Conservation (phyloP, 2,888 invertebrate genomes). For the Thyatira batis region DNA sequence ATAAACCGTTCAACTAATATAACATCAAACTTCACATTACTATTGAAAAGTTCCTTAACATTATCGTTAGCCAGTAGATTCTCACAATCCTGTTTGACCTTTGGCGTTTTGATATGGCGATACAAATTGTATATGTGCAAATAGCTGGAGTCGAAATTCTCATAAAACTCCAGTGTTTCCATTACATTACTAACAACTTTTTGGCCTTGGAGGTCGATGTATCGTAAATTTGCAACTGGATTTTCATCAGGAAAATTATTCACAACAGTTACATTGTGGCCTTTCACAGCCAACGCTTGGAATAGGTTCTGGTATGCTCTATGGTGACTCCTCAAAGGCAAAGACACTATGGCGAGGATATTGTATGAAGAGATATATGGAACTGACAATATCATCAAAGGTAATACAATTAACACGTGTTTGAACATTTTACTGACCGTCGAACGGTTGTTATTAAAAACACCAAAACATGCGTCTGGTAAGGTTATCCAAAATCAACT, state of each 20-base stretch:
- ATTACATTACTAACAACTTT: conserved; percentile 12
- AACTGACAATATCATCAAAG: conserved; percentile 3
- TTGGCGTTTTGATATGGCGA: conserved; percentile 20
- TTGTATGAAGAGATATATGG: conserved; percentile 62
- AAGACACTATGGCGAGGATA: conserved; percentile 72
- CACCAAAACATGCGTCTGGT: background rate
- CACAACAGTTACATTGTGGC: conserved; percentile 83
- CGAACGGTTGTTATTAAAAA: background rate
- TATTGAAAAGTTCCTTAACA: conserved; percentile 40
- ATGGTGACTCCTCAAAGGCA: conserved; percentile 84
- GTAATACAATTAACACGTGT: background rate
- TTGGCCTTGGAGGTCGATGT: conserved; percentile 64
- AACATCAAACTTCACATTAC: conserved; percentile 60
- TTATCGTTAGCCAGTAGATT: conserved; percentile 46
- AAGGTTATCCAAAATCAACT: background rate
- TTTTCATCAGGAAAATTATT: conserved; percentile 77
- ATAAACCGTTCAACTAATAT: conserved; percentile 74
- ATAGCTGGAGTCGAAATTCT: conserved; percentile 23
- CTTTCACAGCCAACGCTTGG: conserved; percentile 76
- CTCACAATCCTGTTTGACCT: conserved; percentile 38
- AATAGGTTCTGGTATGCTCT: conserved; percentile 81
- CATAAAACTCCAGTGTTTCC: conserved; percentile 30
- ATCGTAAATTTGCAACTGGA: conserved; percentile 71
- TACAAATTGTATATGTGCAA: conserved; percentile 30
- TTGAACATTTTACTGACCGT: background rate